Base-by-base conservation (phyloP, 2,888 invertebrate genomes). In the Chloroclystis v-ata region DNA sequence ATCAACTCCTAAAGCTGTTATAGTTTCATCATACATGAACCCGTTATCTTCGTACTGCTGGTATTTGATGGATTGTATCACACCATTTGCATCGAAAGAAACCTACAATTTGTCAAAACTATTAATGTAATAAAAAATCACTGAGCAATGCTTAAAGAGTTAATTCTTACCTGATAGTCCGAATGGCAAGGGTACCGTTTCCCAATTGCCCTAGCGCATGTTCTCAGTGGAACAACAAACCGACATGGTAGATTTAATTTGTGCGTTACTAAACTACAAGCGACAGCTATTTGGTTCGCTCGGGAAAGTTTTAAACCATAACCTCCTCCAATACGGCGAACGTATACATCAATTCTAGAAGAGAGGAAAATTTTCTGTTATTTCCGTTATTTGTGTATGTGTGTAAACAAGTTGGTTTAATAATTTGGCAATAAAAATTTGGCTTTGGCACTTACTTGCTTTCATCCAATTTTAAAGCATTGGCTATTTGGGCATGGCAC, bases 251-350 rank as follows among this genome's bases (percentile, higher is more conserved):
- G 74, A 65, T 91, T 88, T 1, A 92, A 72, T 54, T 89, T 89
- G 55, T 89, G 72, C 0, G 91, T 89, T 0, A 91, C 94, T 11
- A 94, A 66, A 30, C 54, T 49, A 29, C 61, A 54, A 4, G 57
- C 53, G n/a, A 60, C 37, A 2, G 92, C 87, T 2, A 91, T 67
- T 43, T 89, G 83, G 2, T 77, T 65, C 7, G 89, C 75, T 26
- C 93, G 85, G 0, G 90, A 87, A 54, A 94, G 89, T 76, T 96
- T 97, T 0, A 89, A 88, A 0, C 96, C 96, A 63, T 92, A 97
- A 2, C 61, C 74, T 12, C 82, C 82, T 1, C 82, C 82, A 1
- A 81, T 41, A 1, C 79, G 75, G 14, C 75, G 73, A 1, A 72
- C 68, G 5, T 86, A 75, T 0, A 95, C 80, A 54, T 94, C 92